Evolutionary conservation across 1,140 invertebrate species (phyloP).

Genomic region (Leguminivora glycinivorella): DNA sequence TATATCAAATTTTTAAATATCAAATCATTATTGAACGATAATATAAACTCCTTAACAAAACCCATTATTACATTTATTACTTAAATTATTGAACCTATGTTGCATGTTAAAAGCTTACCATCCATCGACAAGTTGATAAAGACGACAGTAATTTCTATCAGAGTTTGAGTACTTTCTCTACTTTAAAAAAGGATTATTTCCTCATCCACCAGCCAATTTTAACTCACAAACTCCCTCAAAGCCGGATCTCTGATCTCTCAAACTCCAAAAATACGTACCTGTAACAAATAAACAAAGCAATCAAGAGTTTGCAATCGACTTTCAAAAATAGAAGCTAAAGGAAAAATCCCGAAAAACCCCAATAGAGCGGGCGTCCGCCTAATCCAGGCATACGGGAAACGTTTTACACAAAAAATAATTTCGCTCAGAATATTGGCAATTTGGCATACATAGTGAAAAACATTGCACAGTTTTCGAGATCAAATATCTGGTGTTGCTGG

Average conservation of each 20-base stretch:
- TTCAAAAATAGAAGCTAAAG: not conserved
- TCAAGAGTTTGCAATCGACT: not conserved
- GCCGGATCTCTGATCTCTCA: not conserved
- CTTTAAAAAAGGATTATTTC: too few relatives aligned
- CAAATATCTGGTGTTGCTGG: not conserved
- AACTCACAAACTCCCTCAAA: not conserved
- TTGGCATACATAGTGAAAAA: conserved; percentile 4
- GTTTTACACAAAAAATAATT: conserved; percentile 15
- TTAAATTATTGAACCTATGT: too few relatives aligned
- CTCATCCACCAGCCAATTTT: not conserved
- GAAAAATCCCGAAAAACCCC: conserved; percentile 1
- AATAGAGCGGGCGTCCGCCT: not conserved
- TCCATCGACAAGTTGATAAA: too few relatives aligned
- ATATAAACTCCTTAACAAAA: too few relatives aligned
- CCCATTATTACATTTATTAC: too few relatives aligned
- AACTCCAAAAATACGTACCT: not conserved
- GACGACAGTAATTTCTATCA: too few relatives aligned
- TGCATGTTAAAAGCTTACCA: too few relatives aligned
- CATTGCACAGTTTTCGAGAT: not conserved
- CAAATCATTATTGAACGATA: too few relatives aligned
- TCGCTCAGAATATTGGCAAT: not conserved
- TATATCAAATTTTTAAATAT: too few relatives aligned
- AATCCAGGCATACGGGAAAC: not conserved
- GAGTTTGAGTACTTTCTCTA: too few relatives aligned
- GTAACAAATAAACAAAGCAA: conserved; percentile 3